Evolutionary conservation across 2,113 vertebrate species (phyloP), one percentile per base, ranked within the genome.

Genomic region (Passer montanus): DNA sequence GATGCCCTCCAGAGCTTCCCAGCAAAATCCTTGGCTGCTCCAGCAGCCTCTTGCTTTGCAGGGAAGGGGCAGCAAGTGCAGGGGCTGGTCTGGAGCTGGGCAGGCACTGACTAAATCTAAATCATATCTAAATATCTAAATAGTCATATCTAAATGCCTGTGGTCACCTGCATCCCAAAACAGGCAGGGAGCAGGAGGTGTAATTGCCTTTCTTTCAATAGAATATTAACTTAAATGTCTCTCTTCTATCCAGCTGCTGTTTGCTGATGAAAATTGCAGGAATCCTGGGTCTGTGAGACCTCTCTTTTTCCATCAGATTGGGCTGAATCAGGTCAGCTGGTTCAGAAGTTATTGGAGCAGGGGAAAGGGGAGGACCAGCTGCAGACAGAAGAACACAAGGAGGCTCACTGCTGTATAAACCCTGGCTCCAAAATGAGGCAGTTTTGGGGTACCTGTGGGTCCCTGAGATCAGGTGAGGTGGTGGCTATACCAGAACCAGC

Each of bases 201-300:
- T 60, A 79, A 96, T 90, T 87, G 79, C 87, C 74, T 84, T 44
- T 18, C 78, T 84, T 85, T 64, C 74, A 85, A 50, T 3, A 79
- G 74, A 68, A 76, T 75, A 85, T 91, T 87, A 89, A 89, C 84
- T 85, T 47, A 84, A 93, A 94, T 60, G 35, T 84, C 85, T 88
- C 78, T 77, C 58, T 90, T 73, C 79, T 47, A 35, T 33, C 75
- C 68, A 92, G 27, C 75, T 92, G 92, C 70, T 93, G 60, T 28
- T 68, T 92, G 70, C 49, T 56, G 59, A 58, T 6, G 7, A 94
- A 86, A 93, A 94, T 35, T 86, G 59, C 33, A 69, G 50, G 41
- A 72, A 33, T 62, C 13, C 47, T 30, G 41, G n/a, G 50, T 62
- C 75, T 85, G 33, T 44, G 59, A 77, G 55, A 55, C 63, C 53